Evolutionary conservation across 2,113 vertebrate genomes (phyloP).

Genomic region (Neotragus moschatus): DNA sequence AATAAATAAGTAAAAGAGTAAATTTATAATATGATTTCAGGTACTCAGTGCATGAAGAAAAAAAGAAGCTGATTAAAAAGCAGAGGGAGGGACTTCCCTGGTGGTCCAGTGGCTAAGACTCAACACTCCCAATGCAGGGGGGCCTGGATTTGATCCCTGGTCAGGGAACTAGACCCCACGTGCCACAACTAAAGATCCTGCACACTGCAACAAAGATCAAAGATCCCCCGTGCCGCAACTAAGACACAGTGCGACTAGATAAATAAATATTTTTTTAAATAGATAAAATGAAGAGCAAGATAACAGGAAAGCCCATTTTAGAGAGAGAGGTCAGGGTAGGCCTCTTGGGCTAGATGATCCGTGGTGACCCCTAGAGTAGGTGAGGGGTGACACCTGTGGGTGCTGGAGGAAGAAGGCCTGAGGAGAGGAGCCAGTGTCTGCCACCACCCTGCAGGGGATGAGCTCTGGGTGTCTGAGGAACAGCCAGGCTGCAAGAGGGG

Average conservation of each 20-base stretch:
- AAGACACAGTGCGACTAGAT: background rate
- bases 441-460: background rate
- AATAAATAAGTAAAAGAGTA: background rate
- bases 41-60: background rate
- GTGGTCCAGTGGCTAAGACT: background rate
- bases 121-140: background rate
- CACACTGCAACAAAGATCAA: accelerated
- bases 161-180: background rate
- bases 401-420: background rate
- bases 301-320: background rate
- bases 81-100: background rate
- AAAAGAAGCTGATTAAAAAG: background rate
- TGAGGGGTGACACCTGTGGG: background rate
- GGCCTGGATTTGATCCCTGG: background rate
- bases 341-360: background rate
- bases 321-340: background rate
- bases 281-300: background rate
- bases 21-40: background rate
- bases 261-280: background rate
- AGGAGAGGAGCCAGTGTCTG: background rate
- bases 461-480: background rate
- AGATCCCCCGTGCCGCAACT: background rate
- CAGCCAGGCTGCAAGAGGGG: background rate
- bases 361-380: background rate
- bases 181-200: background rate